Base-by-base conservation (phyloP, 1,140 invertebrate genomes). In the Ceratoteleas bidentatus region DNA sequence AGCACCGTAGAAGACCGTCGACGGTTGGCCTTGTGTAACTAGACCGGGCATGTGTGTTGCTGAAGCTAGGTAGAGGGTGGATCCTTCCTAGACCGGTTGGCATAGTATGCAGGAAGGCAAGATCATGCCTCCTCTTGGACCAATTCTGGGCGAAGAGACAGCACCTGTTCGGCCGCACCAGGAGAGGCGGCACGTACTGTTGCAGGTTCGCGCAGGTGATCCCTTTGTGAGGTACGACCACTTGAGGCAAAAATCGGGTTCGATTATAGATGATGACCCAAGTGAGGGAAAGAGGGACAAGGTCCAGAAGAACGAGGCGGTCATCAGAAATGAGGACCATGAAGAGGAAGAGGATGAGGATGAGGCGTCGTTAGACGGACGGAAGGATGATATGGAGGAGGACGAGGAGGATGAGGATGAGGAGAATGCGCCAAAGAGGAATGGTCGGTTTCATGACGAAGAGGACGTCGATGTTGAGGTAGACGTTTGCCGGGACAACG, bases 61-160 rank as follows among this genome's bases (percentile, higher is more conserved):
- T 69, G 61, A 64, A 77, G 68, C 13, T 14, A 81, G 85, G 65
- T 87, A 87, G 72, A 82, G 61, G 47, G 10, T n/a, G 24, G 4
- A 24, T 32, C 15, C 24, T 84, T 53, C 40, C 53, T 60, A 57
- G 54, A 57, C 62, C 45, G 65, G 80, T 85, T 85, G 75, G 87
- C 88, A 85, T 88, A 91, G 84, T 73, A 91, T 90, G 90, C 90
- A 91, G 69, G 88, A 90, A 70, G 75, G 86, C 64, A 88, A 88
- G 73, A 87, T 85, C 69, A 87, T 88, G 87, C 89, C 89, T 78
- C 89, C 90, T 16, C 60, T 90, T 43, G 88, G 86, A 74, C 86
- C 88, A 68, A 85, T 87, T 80, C 81, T 88, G 40, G 81, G 86
- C 43, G 88, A 90, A 24, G 89, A 91, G 62, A 72, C 84, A 15